Percentiles rank a stretch among this genome's conserved stretches.
Conservation (phyloP, 2,113 vertebrate species). For the Mirounga angustirostris region DNA sequence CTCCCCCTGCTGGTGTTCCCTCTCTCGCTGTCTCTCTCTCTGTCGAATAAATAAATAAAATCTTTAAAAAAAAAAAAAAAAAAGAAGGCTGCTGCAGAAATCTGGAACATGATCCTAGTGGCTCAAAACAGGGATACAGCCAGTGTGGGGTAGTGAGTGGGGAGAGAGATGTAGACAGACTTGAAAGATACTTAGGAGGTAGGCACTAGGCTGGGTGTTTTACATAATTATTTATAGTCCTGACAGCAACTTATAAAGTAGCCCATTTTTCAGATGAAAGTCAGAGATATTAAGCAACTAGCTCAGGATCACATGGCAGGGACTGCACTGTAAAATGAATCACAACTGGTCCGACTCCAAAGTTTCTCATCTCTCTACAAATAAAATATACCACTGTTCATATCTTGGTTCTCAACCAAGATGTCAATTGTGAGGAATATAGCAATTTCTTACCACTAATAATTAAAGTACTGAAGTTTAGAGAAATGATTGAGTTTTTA, state of each 20-base stretch:
- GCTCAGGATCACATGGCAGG: not conserved
- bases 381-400: not conserved
- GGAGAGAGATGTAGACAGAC: not conserved
- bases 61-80: too few relatives aligned
- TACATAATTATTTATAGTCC: constrained; percentile 43
- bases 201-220: not conserved
- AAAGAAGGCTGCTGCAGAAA: not conserved
- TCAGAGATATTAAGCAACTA: constrained; percentile 42
- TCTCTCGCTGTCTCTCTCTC: too few relatives aligned
- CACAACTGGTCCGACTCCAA: not conserved
- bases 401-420: constrained; percentile 61
- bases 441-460: constrained; percentile 56
- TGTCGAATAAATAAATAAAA: too few relatives aligned
- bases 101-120: not conserved
- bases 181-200: constrained; percentile 37
- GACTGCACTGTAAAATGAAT: not conserved
- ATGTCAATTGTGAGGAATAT: constrained; percentile 10
- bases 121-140: not conserved
- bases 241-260: constrained; percentile 36
- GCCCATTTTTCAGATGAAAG: constrained; percentile 37
- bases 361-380: constrained; percentile 29
- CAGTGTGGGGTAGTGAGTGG: not conserved
- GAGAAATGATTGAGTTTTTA: constrained; percentile 66
- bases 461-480: constrained; percentile 52
- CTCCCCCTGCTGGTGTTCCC: too few relatives aligned